Conservation (phyloP, 1,140 invertebrate genomes). For the Alviniconcha marisindica region DNA sequence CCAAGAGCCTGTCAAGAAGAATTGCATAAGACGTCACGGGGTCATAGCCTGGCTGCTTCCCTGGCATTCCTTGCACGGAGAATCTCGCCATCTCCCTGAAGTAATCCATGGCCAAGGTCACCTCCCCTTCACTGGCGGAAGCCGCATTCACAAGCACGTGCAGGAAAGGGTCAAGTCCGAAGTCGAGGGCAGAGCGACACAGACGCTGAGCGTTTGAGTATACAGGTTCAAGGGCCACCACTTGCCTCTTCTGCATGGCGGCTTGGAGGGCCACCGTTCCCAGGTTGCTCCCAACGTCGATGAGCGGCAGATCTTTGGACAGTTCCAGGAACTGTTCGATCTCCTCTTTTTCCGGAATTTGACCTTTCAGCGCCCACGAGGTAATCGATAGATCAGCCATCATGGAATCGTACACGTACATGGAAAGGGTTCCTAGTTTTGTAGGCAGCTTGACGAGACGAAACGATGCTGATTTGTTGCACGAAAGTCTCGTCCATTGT, state of each 20-base stretch:
- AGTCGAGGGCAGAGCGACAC: slow-evolving; percentile 42
- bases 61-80: not conserved
- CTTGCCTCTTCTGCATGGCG: slow-evolving; percentile 40
- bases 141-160: slow-evolving; percentile 13
- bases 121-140: not conserved
- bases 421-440: too few species aligned
- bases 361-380: not conserved
- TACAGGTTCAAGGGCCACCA: slow-evolving; percentile 47
- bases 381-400: not conserved
- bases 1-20: slow-evolving; percentile 7
- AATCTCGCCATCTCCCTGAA: not conserved
- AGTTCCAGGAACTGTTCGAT: slow-evolving; percentile 1
- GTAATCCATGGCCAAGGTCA: not conserved
- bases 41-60: not conserved
- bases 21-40: not conserved
- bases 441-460: too few species aligned
- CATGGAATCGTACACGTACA: not conserved
- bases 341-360: not conserved
- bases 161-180: not conserved
- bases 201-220: slow-evolving; percentile 43
- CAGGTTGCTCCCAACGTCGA: slow-evolving; percentile 52
- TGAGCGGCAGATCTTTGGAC: slow-evolving; percentile 20
- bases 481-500: too few species aligned
- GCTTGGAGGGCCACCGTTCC: slow-evolving; percentile 46
- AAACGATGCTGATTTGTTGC: too few species aligned